Conservation (phyloP, 2,113 vertebrate species). For the Notarius lentiginosus region DNA sequence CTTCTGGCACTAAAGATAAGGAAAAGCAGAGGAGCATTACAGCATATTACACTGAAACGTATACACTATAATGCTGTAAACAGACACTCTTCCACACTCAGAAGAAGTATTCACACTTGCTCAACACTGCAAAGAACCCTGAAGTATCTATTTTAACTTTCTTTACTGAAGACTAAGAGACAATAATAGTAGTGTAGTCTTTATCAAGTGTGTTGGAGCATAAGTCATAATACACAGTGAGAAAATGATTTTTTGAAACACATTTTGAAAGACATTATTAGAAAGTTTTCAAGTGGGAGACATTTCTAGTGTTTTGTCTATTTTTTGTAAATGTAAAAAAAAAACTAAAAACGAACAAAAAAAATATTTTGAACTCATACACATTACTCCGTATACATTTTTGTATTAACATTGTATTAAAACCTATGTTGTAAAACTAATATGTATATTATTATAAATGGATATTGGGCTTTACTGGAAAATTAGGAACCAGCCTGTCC, state of each 20-base stretch:
- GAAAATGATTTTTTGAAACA: neutral
- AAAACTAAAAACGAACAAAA: neutral
- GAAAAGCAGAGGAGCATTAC: neutral
- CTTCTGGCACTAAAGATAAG: slow-evolving; percentile 77
- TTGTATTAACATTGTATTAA: neutral
- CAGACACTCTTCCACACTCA: neutral
- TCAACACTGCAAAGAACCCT: neutral
- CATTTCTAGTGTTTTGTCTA: neutral
- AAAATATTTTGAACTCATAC: neutral
- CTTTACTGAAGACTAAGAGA: neutral
- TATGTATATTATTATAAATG: neutral
- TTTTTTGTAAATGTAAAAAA: neutral
- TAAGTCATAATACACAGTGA: neutral
- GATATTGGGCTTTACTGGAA: neutral
- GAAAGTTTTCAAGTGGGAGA: neutral
- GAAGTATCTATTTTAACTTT: neutral
- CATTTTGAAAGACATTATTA: neutral
- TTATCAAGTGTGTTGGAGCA: neutral
- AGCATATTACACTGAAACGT: neutral
- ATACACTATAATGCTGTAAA: neutral
- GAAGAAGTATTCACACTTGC: neutral
- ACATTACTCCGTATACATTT: neutral
- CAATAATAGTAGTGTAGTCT: neutral
- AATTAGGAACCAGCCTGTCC: no score
- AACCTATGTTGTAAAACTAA: neutral